These are phyloP conservation scores for Oxytorus armatus DNA, from an alignment of 2,888 invertebrate genomes.

Conservation along the genomic window DNA sequence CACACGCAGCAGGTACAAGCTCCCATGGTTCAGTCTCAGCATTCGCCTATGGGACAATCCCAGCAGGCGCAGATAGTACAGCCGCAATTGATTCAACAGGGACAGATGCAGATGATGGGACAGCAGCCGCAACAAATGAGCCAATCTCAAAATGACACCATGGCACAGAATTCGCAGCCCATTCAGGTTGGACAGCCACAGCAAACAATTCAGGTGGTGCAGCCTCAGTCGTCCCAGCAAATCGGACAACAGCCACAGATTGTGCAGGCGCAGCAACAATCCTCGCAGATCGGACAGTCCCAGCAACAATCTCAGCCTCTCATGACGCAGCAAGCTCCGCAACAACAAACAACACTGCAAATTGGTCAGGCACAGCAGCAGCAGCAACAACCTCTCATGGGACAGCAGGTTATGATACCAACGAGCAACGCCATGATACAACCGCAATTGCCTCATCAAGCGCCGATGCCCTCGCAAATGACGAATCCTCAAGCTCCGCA, in stretches of 20 bases:
- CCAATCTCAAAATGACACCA: conserved; percentile 11
- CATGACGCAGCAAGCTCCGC: conserved; percentile 59
- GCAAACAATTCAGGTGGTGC: conserved; percentile 60
- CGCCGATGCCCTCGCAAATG: conserved; percentile 74
- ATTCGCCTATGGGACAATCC: conserved; percentile 36
- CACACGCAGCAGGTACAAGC: conserved; percentile 60
- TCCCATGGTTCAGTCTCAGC: conserved; percentile 55
- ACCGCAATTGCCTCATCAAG: conserved; percentile 76
- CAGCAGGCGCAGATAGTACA: conserved; percentile 33
- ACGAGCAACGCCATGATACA: conserved; percentile 76
- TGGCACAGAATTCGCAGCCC: conserved; percentile 34
- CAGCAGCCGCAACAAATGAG: conserved; percentile 69
- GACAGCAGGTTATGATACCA: conserved; percentile 73
- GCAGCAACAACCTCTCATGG: conserved; percentile 69
- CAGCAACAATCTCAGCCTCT: conserved; percentile 76
- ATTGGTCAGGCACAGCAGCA: conserved; percentile 69
- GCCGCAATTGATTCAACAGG: conserved; percentile 30
- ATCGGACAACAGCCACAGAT: conserved; percentile 44
- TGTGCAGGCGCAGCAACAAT: conserved; percentile 65
- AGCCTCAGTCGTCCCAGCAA: conserved; percentile 29
- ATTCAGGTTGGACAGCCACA: conserved; percentile 49
- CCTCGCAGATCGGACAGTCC: conserved; percentile 77
- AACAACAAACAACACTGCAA: conserved; percentile 71
- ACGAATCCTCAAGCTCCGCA: conserved; percentile 70
- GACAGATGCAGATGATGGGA: conserved; percentile 65